Percentiles rank a stretch among this genome's conserved stretches.
These are phyloP conservation scores for Semnornis frantzii DNA, from an alignment of 2,113 vertebrate species.

Conservation along the genomic window DNA sequence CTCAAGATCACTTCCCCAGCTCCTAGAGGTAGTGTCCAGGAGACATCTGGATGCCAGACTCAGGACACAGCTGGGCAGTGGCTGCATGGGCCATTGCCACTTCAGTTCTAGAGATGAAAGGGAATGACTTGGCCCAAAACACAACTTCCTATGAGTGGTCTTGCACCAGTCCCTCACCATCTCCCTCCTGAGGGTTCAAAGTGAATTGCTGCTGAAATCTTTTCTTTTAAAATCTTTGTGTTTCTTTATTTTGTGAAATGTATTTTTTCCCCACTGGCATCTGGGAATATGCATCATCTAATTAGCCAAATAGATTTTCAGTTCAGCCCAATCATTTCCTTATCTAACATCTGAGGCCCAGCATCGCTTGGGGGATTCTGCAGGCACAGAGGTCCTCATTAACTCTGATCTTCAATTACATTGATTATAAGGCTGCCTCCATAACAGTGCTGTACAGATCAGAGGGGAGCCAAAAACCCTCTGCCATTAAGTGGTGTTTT, in stretches of 20 bases:
- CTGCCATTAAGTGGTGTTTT: slow-evolving; percentile 50
- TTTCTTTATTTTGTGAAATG: slow-evolving; percentile 72
- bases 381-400: slow-evolving; percentile 78
- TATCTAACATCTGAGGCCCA: slow-evolving; percentile 79
- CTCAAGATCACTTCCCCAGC: not conserved
- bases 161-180: not conserved
- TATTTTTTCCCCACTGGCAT: slow-evolving; percentile 53
- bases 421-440: slow-evolving; percentile 79
- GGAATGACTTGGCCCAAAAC: not conserved
- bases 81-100: not conserved
- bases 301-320: slow-evolving; percentile 86
- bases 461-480: slow-evolving; percentile 56
- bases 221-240: slow-evolving; percentile 67
- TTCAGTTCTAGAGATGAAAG: not conserved
- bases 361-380: slow-evolving; percentile 68
- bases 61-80: rapidly evolving
- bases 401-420: slow-evolving; percentile 84
- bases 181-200: slow-evolving; percentile 11
- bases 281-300: slow-evolving; percentile 81
- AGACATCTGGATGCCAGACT: not conserved
- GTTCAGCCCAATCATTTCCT: slow-evolving; percentile 82
- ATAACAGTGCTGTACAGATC: slow-evolving; percentile 68
- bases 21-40: rapidly evolving
- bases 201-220: slow-evolving; percentile 55
- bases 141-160: not conserved